Conservation (phyloP, 37 sponge, comb jelly and placozoan genomes). For the Beroe ovata region DNA sequence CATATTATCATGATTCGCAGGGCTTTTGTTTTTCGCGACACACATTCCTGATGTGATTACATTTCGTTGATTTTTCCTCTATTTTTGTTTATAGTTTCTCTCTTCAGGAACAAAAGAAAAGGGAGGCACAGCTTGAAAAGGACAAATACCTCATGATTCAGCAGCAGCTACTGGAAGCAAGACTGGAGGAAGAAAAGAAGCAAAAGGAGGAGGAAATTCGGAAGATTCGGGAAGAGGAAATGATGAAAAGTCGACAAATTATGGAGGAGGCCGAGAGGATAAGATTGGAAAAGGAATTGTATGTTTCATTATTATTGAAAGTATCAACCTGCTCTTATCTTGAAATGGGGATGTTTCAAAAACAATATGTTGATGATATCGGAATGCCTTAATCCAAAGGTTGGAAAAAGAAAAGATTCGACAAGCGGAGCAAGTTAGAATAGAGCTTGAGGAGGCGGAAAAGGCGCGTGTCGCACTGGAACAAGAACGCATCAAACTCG, state of each 20-base stretch:
- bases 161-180: not conserved
- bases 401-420: not conserved
- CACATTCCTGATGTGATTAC: not conserved
- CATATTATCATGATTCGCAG: no score
- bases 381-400: no score
- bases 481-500: not conserved
- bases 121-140: not conserved
- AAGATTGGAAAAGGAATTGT: slow-evolving; percentile 21
- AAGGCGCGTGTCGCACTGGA: not conserved
- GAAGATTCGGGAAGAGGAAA: slow-evolving; percentile 51
- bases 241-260: not conserved
- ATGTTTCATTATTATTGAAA: no score
- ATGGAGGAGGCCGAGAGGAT: slow-evolving; percentile 43
- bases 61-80: not conserved
- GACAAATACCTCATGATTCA: not conserved
- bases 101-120: not conserved
- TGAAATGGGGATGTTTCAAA: no score
- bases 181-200: not conserved
- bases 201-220: not conserved
- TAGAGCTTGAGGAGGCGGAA: not conserved
- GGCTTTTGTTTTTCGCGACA: no score
- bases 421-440: not conserved
- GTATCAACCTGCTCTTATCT: no score
- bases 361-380: no score
- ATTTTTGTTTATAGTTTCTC: not conserved